Evolutionary conservation across 2,113 vertebrate species (phyloP).

Genomic region (Kryptolebias marmoratus): DNA sequence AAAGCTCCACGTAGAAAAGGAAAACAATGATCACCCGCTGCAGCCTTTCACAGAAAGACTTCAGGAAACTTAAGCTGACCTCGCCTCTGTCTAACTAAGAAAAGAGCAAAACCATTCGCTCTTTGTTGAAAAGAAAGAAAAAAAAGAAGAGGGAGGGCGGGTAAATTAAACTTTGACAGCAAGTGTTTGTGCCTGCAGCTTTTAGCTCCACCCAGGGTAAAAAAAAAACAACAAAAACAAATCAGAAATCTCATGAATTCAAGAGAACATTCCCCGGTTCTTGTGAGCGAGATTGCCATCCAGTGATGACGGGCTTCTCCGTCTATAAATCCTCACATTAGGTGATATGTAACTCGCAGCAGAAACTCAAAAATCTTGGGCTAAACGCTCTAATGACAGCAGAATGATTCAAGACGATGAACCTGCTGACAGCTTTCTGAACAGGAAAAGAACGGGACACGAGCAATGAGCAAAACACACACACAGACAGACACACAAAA

Average conservation of each 20-base stretch:
- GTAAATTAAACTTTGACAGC: slow-evolving; percentile 38
- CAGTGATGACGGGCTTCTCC: slow-evolving; percentile 20
- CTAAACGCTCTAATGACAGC: slow-evolving; percentile 15
- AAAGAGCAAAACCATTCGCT: slow-evolving; percentile 40
- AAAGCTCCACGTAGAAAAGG: slow-evolving; percentile 74
- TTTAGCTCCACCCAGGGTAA: slow-evolving; percentile 4
- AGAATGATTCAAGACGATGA: slow-evolving; percentile 14
- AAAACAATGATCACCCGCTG: slow-evolving; percentile 69
- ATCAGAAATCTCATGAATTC: neutral
- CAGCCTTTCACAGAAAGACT: slow-evolving; percentile 97
- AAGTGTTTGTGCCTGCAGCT: slow-evolving; percentile 57
- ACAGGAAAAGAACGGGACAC: slow-evolving; percentile 7
- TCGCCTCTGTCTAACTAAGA: slow-evolving; percentile 68
- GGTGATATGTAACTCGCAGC: slow-evolving; percentile 15
- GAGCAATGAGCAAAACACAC: neutral
- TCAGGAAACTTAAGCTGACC: slow-evolving; percentile 81
- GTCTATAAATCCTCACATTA: slow-evolving; percentile 24
- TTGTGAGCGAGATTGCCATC: slow-evolving; percentile 5
- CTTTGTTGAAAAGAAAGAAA: slow-evolving; percentile 41
- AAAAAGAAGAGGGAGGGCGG: neutral
- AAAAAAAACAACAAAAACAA: too few species aligned
- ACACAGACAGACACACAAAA: neutral
- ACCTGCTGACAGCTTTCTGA: slow-evolving; percentile 20
- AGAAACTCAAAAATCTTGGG: slow-evolving; percentile 16
- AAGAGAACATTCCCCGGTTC: slow-evolving; percentile 8